phyloP scores from a whole-genome alignment of 2,888 invertebrate genomes.

The Drosophila borealis region DNA sequence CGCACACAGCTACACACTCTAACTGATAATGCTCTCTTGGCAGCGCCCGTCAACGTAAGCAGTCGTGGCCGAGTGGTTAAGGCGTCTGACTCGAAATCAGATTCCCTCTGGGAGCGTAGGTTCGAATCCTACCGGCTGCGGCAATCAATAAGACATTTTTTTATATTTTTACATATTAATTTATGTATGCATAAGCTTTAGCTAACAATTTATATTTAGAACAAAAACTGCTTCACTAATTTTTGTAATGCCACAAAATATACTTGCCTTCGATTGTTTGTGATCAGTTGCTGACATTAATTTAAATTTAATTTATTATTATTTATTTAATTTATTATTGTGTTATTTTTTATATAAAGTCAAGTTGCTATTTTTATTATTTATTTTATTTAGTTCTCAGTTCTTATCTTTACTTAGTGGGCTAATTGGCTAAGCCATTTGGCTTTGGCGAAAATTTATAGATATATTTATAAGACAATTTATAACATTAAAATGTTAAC shows the following conservation, averaged over 20 bases:
- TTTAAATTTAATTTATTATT: too few relatives aligned
- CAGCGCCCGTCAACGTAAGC: slow-evolving; percentile 32
- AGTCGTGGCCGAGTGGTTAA: slow-evolving; percentile 85
- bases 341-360: background rate
- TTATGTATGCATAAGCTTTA: too few relatives aligned
- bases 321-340: too few relatives aligned
- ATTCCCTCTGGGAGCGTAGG: slow-evolving; percentile 95
- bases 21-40: slow-evolving; percentile 3
- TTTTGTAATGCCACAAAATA: too few relatives aligned
- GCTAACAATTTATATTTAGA: too few relatives aligned
- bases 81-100: slow-evolving; percentile 85
- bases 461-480: background rate
- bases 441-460: background rate
- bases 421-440: background rate
- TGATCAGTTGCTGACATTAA: too few relatives aligned
- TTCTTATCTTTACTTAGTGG: too few relatives aligned
- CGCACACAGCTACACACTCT: background rate
- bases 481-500: background rate
- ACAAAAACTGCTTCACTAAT: too few relatives aligned
- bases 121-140: slow-evolving; percentile 94
- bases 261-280: too few relatives aligned
- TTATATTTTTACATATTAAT: background rate
- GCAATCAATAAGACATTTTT: background rate
- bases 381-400: background rate
- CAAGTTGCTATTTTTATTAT: background rate